These are phyloP conservation scores for Lycaena phlaeas DNA, from an alignment of 2,888 invertebrate species.

Conservation along the genomic window DNA sequence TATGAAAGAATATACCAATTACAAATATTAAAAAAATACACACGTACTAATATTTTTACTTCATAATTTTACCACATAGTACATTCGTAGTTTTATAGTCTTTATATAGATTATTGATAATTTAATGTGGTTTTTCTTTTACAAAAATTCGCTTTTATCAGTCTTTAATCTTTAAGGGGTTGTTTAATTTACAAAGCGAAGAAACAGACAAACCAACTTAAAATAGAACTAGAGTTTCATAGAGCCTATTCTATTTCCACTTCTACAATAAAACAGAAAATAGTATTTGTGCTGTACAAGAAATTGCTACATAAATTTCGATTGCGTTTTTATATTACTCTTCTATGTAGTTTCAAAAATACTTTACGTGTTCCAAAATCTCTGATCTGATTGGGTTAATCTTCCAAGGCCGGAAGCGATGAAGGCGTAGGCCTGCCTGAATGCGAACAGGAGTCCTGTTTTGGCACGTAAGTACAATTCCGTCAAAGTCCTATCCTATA, in stretches of 20 bases:
- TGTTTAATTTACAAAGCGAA: conserved; percentile 21
- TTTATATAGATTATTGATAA: conserved; percentile 26
- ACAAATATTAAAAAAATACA: conserved; percentile 16
- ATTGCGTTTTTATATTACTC: not conserved
- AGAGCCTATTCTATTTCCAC: not conserved
- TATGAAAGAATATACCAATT: conserved; percentile 7
- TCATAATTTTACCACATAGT: conserved; percentile 14
- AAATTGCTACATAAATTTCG: conserved; percentile 3
- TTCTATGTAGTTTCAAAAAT: conserved; percentile 4
- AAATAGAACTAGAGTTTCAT: not conserved
- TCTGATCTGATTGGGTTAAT: too few relatives aligned
- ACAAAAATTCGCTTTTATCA: conserved; percentile 63
- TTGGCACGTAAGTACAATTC: too few relatives aligned
- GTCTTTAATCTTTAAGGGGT: conserved; percentile 44
- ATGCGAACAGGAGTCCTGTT: too few relatives aligned
- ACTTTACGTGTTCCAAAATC: not conserved
- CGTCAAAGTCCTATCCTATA: too few relatives aligned
- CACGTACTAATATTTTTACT: conserved; percentile 6
- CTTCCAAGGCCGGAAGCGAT: too few relatives aligned
- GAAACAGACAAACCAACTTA: conserved; percentile 9
- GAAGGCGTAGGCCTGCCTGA: too few relatives aligned
- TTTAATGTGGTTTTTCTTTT: conserved; percentile 28
- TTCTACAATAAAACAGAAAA: not conserved
- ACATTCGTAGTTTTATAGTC: conserved; percentile 28
- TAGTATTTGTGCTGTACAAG: not conserved